A percentile compares a stretch with the other conserved stretches of the same genome.
phyloP scores from a whole-genome alignment of 2,113 vertebrate genomes.

The Atractosteus spatula region DNA sequence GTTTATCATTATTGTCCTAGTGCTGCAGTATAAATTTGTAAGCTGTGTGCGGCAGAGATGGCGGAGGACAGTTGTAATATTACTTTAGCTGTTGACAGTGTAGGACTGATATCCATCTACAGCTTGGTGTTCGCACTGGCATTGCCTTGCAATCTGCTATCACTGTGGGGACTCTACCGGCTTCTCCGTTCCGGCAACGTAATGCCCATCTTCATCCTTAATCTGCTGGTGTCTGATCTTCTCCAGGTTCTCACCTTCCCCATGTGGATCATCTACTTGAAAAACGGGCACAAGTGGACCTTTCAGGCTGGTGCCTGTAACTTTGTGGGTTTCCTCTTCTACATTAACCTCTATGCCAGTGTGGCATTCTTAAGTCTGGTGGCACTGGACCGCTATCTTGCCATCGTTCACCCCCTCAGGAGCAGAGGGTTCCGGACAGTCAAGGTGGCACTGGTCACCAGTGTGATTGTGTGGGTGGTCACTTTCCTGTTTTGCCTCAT shows the following conservation, averaged over 20 bases:
- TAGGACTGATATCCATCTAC: constrained; percentile 67
- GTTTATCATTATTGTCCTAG: too few relatives aligned
- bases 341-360: constrained; percentile 67
- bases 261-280: constrained; percentile 66
- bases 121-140: constrained; percentile 60
- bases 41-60: constrained; percentile 27
- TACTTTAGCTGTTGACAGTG: constrained; percentile 55
- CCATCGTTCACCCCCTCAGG: constrained; percentile 60
- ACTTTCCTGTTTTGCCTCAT: constrained; percentile 65
- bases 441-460: constrained; percentile 41
- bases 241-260: constrained; percentile 67
- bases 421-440: constrained; percentile 57
- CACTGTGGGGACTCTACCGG: constrained; percentile 66
- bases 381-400: constrained; percentile 64
- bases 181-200: constrained; percentile 48
- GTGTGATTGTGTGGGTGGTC: constrained; percentile 49
- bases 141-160: constrained; percentile 64
- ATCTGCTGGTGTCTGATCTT: constrained; percentile 67
- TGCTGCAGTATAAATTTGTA: too few relatives aligned
- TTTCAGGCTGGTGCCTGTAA: constrained; percentile 47
- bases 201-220: constrained; percentile 67
- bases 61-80: constrained; percentile 62
- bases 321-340: constrained; percentile 61
- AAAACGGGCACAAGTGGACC: constrained; percentile 46
- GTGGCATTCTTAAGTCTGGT: constrained; percentile 70